Evolutionary conservation across 2,888 invertebrate genomes (phyloP), one percentile per base, ranked within the genome.

Genomic region (Willowsia nigromaculata): DNA sequence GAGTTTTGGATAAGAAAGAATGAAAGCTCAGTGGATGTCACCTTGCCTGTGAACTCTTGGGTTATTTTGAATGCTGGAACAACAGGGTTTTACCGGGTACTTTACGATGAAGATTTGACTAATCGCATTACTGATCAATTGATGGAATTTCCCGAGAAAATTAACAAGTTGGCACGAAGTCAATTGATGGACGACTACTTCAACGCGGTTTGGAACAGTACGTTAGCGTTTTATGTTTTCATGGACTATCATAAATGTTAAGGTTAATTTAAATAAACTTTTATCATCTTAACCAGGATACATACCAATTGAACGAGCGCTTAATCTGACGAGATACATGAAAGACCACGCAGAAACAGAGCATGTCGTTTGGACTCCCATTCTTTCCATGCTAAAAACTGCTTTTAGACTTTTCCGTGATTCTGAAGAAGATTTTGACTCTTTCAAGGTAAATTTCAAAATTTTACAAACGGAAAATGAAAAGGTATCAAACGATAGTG

Each of bases 41-140:
- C 43, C 4, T 47, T 82, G 33, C 81, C 81, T 0, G 27, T 47
- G 5, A 40, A 80, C 43, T 74, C 81, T 15, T 90, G 90, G 90
- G 43, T 90, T 18, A 86, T 90, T 68, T 47, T 86, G 0, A 90
- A 90, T 68, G 90, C 90, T 40, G 90, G 90, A 18, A 81, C 62
- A 13, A 86, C 90, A 78, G 90, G 90, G 50, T 90, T 81, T 56
- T 90, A 86, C 25, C 56, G 90, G n/a, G 90, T 90, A 1, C 56
- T 83, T 50, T 90, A 90, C 43, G 86, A 90, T 27, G 86, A 62
- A 1, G 81, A 85, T 13, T 33, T 90, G n/a, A 62, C 40, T 4
- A 68, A 33, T 25, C 47, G 80, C 13, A 90, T 90, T 59, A 62
- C 37, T 3, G 86, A 71, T 30, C 85, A 90, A 59, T 86, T 90